Evolutionary conservation across 2,797 vertebrate species (phyloP).

Genomic region (Falco biarmicus): DNA sequence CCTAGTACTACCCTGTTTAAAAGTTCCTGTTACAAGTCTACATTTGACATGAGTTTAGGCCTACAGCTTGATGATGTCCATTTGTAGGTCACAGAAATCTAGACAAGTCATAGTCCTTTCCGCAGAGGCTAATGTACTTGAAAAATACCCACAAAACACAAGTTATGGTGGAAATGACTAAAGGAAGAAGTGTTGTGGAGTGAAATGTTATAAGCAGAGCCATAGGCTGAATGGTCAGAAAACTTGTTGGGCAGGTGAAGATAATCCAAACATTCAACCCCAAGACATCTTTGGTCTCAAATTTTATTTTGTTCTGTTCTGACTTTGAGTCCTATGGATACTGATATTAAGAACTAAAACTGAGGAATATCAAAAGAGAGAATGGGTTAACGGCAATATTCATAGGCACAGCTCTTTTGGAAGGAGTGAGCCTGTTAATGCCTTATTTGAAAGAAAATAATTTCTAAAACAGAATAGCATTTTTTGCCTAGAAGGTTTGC

Average conservation of each 20-base stretch:
- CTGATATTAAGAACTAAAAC: not conserved
- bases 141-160: not conserved
- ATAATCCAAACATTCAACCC: not conserved
- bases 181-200: not conserved
- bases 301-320: not conserved
- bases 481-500: not conserved
- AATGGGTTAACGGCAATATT: not conserved
- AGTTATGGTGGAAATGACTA: not conserved
- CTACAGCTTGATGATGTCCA: not conserved
- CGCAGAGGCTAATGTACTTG: not conserved
- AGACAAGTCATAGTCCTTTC: not conserved
- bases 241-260: not conserved
- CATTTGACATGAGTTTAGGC: not conserved
- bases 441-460: not conserved
- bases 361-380: not conserved
- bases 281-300: not conserved
- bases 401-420: not conserved
- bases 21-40: not conserved
- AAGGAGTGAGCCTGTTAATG: not conserved
- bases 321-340: not conserved
- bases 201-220: constrained; percentile 17
- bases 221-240: not conserved
- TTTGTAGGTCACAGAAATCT: not conserved
- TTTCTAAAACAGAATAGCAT: not conserved
- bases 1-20: not conserved